Conservation (phyloP, 2,113 vertebrate species). For the Lampris megalopsis region DNA sequence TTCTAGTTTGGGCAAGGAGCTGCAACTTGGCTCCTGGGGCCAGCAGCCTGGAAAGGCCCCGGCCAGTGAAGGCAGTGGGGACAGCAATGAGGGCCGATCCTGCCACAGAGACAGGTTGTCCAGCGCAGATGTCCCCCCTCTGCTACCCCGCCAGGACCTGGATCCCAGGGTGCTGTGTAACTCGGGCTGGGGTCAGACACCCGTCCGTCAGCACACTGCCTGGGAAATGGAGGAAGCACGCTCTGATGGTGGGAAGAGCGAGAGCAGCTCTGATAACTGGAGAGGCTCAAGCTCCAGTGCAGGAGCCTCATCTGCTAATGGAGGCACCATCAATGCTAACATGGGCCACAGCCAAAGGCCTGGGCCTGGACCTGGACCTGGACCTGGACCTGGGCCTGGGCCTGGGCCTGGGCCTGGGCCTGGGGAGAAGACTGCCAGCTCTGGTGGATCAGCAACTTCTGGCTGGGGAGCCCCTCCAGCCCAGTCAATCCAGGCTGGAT, state of each 20-base stretch:
- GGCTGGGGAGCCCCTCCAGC: constrained; percentile 90
- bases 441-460: constrained; percentile 89
- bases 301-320: constrained; percentile 64
- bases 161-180: constrained; percentile 97
- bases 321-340: constrained; percentile 65
- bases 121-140: constrained; percentile 79
- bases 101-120: constrained; percentile 82
- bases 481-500: constrained; percentile 74
- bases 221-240: constrained; percentile 97
- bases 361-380: constrained; percentile 64
- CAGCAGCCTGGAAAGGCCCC: constrained; percentile 83
- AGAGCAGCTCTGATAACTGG: constrained; percentile 90
- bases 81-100: constrained; percentile 85
- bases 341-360: constrained; percentile 83
- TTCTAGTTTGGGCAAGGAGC: constrained; percentile 76
- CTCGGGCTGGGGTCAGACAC: constrained; percentile 97
- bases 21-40: constrained; percentile 86
- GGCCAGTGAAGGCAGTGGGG: constrained; percentile 91
- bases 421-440: constrained; percentile 90
- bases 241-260: constrained; percentile 86
- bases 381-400: too few relatives aligned
- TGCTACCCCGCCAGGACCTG: constrained; percentile 92
- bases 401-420: constrained; percentile 81
- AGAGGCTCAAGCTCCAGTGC: constrained; percentile 76
- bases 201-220: constrained; percentile 96